These are phyloP conservation scores for Hormiphora californensis DNA, from an alignment of 37 sponge, comb jelly and placozoan species.

Conservation along the genomic window DNA sequence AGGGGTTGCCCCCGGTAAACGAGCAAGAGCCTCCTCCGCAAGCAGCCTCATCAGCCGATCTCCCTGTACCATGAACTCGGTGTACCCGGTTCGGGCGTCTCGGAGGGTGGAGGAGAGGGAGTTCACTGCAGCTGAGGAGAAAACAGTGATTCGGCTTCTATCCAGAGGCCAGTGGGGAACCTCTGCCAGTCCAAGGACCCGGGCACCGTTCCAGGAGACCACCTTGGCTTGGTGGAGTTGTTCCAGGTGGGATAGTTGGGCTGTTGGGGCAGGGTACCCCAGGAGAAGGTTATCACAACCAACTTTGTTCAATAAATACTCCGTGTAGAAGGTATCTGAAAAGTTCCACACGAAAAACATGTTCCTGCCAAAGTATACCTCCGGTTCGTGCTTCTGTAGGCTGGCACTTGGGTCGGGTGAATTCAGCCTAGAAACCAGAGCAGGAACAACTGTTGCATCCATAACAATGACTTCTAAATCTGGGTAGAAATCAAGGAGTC, in stretches of 20 bases:
- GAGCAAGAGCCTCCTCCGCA: conserved; percentile 33
- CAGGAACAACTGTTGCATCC: background rate
- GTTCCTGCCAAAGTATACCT: conserved; percentile 7
- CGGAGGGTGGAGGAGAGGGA: conserved; percentile 4
- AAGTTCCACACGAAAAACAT: background rate
- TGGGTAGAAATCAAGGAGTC: conserved; percentile 42
- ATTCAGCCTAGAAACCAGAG: background rate
- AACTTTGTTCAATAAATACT: background rate
- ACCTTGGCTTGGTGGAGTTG: background rate
- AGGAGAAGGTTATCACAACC: background rate
- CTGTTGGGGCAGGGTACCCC: background rate
- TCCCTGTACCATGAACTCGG: conserved; percentile 26
- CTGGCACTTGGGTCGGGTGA: background rate
- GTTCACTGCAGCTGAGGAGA: background rate
- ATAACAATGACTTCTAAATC: conserved; percentile 2
- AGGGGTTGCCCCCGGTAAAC: background rate
- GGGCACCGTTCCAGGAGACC: background rate
- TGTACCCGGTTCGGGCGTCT: background rate
- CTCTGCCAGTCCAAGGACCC: background rate
- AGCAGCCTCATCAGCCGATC: conserved; percentile 17
- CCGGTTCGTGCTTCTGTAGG: background rate
- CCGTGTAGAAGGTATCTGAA: background rate
- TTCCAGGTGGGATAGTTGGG: too few species aligned
- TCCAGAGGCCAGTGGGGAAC: background rate
- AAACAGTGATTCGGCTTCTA: background rate